phyloP scores from a whole-genome alignment of 1,140 invertebrate species.

The Bombus cullumanus region DNA sequence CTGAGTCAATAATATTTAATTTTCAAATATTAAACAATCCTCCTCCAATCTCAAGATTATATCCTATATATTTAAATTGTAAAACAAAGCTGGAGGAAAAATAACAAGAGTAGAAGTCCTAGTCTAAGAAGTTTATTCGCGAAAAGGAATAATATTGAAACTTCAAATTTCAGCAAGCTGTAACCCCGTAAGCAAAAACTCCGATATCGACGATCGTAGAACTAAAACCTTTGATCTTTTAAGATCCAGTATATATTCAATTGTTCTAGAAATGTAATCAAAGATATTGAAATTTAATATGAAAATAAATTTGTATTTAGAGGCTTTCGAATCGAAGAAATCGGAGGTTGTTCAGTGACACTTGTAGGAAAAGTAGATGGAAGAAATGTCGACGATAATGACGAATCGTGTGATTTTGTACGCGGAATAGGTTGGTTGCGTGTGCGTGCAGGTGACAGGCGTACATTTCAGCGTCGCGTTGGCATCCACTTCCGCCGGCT shows the following conservation, averaged over 20 bases:
- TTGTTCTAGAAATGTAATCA: no score
- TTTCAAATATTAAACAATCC: background rate
- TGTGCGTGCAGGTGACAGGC: constrained; percentile 60
- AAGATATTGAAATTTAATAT: no score
- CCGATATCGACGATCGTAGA: background rate
- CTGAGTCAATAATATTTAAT: background rate
- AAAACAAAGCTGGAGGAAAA: background rate
- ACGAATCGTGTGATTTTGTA: constrained; percentile 6
- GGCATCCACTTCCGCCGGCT: constrained; percentile 59
- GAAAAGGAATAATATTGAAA: background rate
- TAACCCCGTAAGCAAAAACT: background rate
- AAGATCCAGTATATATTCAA: no score
- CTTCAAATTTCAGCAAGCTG: background rate
- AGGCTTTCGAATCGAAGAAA: background rate
- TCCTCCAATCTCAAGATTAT: background rate
- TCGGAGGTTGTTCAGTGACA: background rate
- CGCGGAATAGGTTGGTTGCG: constrained; percentile 32
- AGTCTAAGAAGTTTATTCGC: no score
- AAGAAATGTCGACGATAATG: background rate
- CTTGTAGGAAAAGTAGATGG: background rate
- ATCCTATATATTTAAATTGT: background rate
- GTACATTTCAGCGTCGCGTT: constrained; percentile 55
- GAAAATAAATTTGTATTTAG: no score
- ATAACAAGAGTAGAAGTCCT: background rate
- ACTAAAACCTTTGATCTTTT: background rate